phyloP scores from a whole-genome alignment of 1,140 invertebrate genomes.

The Drosophila sucinea region DNA sequence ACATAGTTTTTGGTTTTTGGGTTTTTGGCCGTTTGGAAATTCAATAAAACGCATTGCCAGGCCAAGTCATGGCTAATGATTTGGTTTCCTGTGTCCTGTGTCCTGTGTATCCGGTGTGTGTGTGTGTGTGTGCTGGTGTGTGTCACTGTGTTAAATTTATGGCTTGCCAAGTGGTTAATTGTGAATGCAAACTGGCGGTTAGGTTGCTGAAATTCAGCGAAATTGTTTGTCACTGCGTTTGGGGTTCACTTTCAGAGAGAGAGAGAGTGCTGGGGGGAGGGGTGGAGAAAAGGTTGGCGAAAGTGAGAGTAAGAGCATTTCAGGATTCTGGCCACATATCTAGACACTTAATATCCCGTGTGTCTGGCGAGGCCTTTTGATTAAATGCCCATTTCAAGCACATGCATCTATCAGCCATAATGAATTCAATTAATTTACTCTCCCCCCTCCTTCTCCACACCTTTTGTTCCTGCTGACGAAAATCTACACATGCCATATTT shows the following conservation, averaged over 20 bases:
- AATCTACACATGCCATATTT: slow-evolving; percentile 14
- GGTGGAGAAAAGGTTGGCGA: not conserved
- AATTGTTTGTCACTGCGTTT: slow-evolving; percentile 41
- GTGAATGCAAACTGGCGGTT: slow-evolving; percentile 67
- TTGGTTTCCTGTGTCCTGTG: slow-evolving; percentile 56
- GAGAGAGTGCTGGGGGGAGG: not conserved
- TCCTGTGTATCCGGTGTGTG: slow-evolving; percentile 24
- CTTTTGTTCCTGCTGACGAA: slow-evolving; percentile 18
- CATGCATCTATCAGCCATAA: slow-evolving; percentile 70
- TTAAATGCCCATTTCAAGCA: slow-evolving; percentile 63
- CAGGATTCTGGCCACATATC: slow-evolving; percentile 6
- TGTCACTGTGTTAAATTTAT: slow-evolving; percentile 73
- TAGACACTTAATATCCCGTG: slow-evolving; percentile 4
- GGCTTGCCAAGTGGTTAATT: slow-evolving; percentile 78
- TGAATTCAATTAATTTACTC: slow-evolving; percentile 79
- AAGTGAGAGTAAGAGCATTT: not conserved
- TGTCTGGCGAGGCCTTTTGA: slow-evolving; percentile 41
- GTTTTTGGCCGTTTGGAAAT: slow-evolving; percentile 32
- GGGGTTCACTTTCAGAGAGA: not conserved
- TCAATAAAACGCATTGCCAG: slow-evolving; percentile 51
- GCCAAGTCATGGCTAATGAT: slow-evolving; percentile 79
- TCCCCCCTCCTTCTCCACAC: slow-evolving; percentile 4
- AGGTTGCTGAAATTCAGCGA: slow-evolving; percentile 49
- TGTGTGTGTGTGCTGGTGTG: slow-evolving; percentile 25
- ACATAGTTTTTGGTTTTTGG: slow-evolving; percentile 15